Conservation (phyloP, 1,140 invertebrate species). For the Solenopsis invicta region DNA sequence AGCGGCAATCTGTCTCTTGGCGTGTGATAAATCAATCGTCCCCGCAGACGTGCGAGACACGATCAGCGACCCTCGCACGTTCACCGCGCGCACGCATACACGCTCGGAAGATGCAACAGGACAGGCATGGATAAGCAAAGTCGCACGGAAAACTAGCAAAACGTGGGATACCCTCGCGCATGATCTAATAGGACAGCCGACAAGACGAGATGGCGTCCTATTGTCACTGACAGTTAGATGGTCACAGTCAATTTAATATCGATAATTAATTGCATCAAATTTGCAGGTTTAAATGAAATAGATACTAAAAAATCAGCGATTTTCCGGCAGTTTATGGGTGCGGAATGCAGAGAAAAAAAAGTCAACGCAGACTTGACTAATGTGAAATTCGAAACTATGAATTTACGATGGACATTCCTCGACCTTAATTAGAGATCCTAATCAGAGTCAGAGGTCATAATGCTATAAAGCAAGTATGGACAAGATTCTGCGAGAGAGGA, state of each 20-base stretch:
- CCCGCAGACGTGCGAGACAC: constrained; percentile 81
- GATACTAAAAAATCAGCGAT: constrained; percentile 17
- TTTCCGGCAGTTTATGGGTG: too few relatives aligned
- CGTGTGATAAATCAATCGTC: constrained; percentile 85
- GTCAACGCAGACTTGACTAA: background rate
- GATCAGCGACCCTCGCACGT: constrained; percentile 77
- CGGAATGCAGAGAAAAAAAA: too few relatives aligned
- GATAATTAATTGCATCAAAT: constrained; percentile 61
- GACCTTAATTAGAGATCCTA: too few relatives aligned
- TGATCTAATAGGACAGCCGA: constrained; percentile 65
- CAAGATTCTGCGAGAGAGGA: too few relatives aligned
- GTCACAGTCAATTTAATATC: constrained; percentile 71
- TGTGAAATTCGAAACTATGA: constrained; percentile 67
- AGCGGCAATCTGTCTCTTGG: constrained; percentile 82
- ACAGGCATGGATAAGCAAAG: constrained; percentile 46
- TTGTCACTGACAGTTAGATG: constrained; percentile 61
- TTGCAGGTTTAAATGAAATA: constrained; percentile 41
- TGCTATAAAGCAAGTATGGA: too few relatives aligned
- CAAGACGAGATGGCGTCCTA: constrained; percentile 66
- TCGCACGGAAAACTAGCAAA: constrained; percentile 7
- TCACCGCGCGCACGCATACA: constrained; percentile 47
- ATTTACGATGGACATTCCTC: background rate
- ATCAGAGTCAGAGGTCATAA: too few relatives aligned
- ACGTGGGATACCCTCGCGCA: constrained; percentile 15
- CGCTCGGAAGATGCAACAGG: constrained; percentile 12